phyloP scores from a whole-genome alignment of 2,888 invertebrate species.

The Steinernema carpocapsae region DNA sequence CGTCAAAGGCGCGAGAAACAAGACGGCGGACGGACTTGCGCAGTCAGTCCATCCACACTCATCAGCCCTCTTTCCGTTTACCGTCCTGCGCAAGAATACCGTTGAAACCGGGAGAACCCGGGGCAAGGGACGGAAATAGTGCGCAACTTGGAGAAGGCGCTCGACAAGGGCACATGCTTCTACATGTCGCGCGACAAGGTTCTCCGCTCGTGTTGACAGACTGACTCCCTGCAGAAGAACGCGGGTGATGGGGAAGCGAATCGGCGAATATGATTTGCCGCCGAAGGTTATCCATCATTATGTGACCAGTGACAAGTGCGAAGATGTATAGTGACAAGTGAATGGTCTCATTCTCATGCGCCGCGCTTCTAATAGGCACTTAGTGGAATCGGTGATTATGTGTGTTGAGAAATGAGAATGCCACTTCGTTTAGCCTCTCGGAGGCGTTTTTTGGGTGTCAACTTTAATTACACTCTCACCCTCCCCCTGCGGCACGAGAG shows the following conservation, averaged over 20 bases:
- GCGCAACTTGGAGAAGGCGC: neutral
- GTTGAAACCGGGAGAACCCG: neutral
- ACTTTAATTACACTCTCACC: too few species aligned
- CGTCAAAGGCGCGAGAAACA: constrained; percentile 21
- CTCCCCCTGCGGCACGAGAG: too few species aligned
- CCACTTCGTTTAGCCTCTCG: neutral
- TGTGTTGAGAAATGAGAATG: neutral
- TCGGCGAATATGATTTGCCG: constrained; percentile 35
- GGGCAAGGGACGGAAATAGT: constrained; percentile 7
- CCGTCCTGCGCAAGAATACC: neutral
- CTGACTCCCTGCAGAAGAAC: constrained; percentile 9
- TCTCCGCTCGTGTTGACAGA: constrained; percentile 4
- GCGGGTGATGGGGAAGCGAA: constrained; percentile 22
- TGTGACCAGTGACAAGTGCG: constrained; percentile 33
- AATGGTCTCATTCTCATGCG: constrained; percentile 30
- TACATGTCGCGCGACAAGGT: constrained; percentile 18
- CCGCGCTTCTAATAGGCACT: constrained; percentile 32
- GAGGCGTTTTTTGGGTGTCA: too few species aligned
- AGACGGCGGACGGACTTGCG: neutral
- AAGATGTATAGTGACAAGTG: constrained; percentile 35
- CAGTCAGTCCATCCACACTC: neutral
- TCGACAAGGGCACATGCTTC: constrained; percentile 4
- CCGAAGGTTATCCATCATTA: constrained; percentile 34
- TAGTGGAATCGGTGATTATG: constrained; percentile 27
- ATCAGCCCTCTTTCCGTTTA: constrained; percentile 5